Percentiles rank a stretch among this genome's conserved stretches.
These are phyloP conservation scores for Priocnemis perturbator DNA, from an alignment of 2,888 invertebrate species.

Conservation along the genomic window DNA sequence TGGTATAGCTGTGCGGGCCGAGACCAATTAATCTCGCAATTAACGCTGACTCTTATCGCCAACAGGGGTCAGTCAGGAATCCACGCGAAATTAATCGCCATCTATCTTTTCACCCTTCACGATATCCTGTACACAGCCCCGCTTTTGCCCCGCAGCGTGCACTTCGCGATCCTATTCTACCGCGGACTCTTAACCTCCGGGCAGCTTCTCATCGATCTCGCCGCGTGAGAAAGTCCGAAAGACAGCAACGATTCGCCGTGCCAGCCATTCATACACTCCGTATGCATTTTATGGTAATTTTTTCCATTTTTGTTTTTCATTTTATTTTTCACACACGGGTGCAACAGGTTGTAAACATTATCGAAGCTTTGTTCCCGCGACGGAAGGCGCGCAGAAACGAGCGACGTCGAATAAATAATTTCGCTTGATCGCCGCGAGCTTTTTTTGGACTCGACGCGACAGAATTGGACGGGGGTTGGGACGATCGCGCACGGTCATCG, in stretches of 20 bases:
- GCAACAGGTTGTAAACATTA: conserved; percentile 7
- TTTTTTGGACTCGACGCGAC: too few relatives aligned
- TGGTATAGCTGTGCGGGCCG: background rate
- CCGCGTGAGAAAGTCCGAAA: background rate
- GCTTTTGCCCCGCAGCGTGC: background rate
- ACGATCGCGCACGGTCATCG: too few relatives aligned
- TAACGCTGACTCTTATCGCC: conserved; percentile 29
- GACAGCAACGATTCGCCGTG: too few relatives aligned
- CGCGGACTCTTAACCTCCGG: too few relatives aligned
- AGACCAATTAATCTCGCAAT: conserved; percentile 48
- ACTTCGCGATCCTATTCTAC: too few relatives aligned
- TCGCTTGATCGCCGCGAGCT: too few relatives aligned
- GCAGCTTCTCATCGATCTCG: background rate
- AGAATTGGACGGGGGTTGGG: too few relatives aligned
- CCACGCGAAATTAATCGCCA: conserved; percentile 17
- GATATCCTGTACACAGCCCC: background rate
- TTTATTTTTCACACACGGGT: background rate
- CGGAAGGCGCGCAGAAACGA: too few relatives aligned
- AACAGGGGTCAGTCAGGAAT: conserved; percentile 17
- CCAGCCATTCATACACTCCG: too few relatives aligned
- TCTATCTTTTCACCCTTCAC: conserved; percentile 5
- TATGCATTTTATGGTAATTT: too few relatives aligned
- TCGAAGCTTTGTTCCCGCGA: background rate
- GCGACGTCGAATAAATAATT: too few relatives aligned
- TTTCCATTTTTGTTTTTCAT: background rate